A percentile compares a stretch with the other conserved stretches of the same genome.
phyloP scores from a whole-genome alignment of 2,797 vertebrate species.

The Petrocephalus sullivani region DNA sequence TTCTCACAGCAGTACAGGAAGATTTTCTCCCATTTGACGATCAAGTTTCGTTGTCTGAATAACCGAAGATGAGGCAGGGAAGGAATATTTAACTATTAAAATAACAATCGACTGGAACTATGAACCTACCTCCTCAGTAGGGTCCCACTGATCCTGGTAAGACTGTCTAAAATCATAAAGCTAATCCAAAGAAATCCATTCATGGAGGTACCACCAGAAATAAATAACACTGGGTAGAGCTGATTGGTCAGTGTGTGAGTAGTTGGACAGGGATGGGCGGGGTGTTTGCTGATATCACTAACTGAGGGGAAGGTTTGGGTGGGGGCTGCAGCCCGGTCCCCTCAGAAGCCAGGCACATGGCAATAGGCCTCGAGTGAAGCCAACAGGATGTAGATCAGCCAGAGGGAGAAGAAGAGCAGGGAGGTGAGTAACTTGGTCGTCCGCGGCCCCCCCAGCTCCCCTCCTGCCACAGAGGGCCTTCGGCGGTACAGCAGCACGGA shows the following conservation, averaged over 20 bases:
- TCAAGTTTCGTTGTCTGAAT: background rate
- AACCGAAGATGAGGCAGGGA: background rate
- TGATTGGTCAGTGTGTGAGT: background rate
- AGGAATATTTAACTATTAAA: conserved; percentile 7
- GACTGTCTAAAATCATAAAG: background rate
- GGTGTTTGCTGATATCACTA: conserved; percentile 12
- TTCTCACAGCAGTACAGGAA: background rate
- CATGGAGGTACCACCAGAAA: conserved; percentile 13
- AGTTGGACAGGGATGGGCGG: conserved; percentile 19
- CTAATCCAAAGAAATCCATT: background rate
- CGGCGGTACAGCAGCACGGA: conserved; percentile 66
- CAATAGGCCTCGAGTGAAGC: conserved; percentile 77
- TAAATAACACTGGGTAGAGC: conserved; percentile 11
- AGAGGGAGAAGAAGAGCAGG: conserved; percentile 61
- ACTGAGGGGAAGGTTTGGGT: background rate
- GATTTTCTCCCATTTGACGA: background rate
- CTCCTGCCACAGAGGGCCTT: conserved; percentile 59
- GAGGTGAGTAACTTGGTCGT: conserved; percentile 66
- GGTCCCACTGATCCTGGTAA: background rate
- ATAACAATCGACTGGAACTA: background rate
- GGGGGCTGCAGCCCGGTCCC: background rate
- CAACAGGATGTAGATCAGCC: conserved; percentile 76
- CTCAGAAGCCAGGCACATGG: conserved; percentile 64
- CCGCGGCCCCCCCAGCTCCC: conserved; percentile 74
- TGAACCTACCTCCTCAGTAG: background rate